Conservation (phyloP, 2,797 vertebrate genomes). For the Meriones psammophilus region DNA sequence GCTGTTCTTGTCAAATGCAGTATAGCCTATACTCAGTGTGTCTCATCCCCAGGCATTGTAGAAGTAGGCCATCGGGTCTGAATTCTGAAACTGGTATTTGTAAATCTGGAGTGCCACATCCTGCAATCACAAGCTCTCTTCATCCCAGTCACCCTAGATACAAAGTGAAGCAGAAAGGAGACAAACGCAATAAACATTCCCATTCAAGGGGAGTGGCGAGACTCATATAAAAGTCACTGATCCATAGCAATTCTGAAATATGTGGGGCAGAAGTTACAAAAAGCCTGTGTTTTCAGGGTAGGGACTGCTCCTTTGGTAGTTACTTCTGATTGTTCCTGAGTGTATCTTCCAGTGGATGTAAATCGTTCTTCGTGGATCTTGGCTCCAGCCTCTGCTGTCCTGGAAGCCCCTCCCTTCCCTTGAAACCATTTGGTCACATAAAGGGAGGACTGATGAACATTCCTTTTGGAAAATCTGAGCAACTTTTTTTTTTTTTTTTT, state of each 20-base stretch:
- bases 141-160: neutral
- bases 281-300: neutral
- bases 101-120: neutral
- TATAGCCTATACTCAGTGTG: neutral
- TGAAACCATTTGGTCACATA: neutral
- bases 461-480: neutral
- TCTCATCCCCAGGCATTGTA: neutral
- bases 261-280: neutral
- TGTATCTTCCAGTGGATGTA: neutral
- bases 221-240: neutral
- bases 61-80: neutral
- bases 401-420: neutral
- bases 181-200: neutral
- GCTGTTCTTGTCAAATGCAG: neutral
- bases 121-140: slow-evolving; percentile 1
- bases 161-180: neutral
- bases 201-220: neutral
- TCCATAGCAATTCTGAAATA: slow-evolving; percentile 54
- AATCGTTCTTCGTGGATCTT: neutral
- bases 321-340: neutral
- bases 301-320: neutral
- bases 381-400: neutral
- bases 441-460: neutral
- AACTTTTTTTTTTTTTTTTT: no score
- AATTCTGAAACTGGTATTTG: neutral